These are phyloP conservation scores for Scelioninae gen. 2 DNA, from an alignment of 2,888 invertebrate genomes.

Conservation along the genomic window DNA sequence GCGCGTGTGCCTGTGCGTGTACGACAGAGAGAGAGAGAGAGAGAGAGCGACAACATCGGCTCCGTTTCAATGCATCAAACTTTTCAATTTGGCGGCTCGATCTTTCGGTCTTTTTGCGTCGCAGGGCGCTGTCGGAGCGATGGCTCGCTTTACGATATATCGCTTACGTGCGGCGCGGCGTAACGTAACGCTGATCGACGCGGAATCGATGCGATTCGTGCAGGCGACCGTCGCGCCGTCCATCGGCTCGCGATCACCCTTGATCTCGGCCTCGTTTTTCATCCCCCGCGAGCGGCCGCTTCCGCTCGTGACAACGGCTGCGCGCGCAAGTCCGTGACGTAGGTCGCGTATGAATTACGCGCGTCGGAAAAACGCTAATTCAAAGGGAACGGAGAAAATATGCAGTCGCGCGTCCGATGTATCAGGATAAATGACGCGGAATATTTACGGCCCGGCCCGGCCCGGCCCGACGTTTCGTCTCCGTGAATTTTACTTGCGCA, in stretches of 20 bases:
- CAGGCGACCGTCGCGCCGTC: conserved; percentile 37
- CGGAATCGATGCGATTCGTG: conserved; percentile 64
- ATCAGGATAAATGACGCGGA: conserved; percentile 70
- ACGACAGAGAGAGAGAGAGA: too few species aligned
- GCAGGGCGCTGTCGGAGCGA: conserved; percentile 62
- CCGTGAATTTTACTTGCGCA: conserved; percentile 54
- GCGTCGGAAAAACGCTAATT: conserved; percentile 69
- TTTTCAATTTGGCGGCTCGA: conserved; percentile 69
- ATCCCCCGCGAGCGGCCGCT: conserved; percentile 32
- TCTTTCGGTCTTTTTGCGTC: conserved; percentile 54
- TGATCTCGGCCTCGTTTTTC: conserved; percentile 60
- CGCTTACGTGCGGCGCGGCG: conserved; percentile 66
- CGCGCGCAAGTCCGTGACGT: conserved; percentile 20
- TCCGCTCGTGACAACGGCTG: conserved; percentile 26
- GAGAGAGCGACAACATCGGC: too few species aligned
- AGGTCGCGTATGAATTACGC: conserved; percentile 53
- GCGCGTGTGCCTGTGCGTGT: too few species aligned
- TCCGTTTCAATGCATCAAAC: conserved; percentile 72
- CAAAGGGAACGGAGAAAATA: conserved; percentile 73
- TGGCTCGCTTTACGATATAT: conserved; percentile 70
- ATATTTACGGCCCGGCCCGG: conserved; percentile 68
- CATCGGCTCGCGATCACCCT: conserved; percentile 57
- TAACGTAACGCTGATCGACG: conserved; percentile 68
- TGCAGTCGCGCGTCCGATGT: conserved; percentile 71
- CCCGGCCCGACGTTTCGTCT: conserved; percentile 54